Conservation (phyloP, 2,888 invertebrate genomes). For the Alviniconcha strummeri region DNA sequence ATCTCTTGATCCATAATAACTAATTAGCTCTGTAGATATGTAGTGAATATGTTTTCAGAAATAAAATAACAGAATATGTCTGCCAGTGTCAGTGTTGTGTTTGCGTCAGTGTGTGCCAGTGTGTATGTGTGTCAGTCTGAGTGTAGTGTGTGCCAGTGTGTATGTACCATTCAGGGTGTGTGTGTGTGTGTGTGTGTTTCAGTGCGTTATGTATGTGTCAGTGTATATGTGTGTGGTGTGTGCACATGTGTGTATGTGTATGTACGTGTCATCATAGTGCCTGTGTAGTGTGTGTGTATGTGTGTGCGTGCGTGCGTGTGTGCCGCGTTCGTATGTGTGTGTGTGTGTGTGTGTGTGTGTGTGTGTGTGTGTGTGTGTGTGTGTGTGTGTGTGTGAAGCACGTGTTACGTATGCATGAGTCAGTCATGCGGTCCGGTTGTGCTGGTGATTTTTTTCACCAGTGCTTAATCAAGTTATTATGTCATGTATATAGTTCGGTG, state of each 20-base stretch:
- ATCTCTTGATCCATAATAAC: neutral
- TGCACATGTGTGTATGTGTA: too few species aligned
- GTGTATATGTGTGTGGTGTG: neutral
- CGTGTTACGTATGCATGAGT: too few species aligned
- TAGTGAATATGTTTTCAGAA: neutral
- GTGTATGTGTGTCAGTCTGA: neutral
- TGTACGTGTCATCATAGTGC: neutral
- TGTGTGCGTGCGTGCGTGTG: neutral
- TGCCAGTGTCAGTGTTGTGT: neutral
- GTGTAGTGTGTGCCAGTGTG: neutral
- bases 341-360: too few species aligned
- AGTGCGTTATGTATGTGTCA: neutral
- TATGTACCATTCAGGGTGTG: neutral
- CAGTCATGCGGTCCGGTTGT: too few species aligned
- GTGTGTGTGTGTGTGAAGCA: too few species aligned
- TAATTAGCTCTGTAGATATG: neutral
- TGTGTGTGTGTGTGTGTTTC: neutral
- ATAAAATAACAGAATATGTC: neutral
- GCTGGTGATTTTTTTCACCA: too few species aligned
- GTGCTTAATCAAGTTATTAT: too few species aligned
- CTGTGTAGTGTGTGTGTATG: neutral
- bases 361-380: too few species aligned
- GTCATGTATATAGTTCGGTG: too few species aligned
- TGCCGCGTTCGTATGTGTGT: too few species aligned
- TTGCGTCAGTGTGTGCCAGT: conserved; percentile 2